These are phyloP conservation scores for Platalea minor DNA, from an alignment of 2,797 vertebrate species.

Conservation along the genomic window DNA sequence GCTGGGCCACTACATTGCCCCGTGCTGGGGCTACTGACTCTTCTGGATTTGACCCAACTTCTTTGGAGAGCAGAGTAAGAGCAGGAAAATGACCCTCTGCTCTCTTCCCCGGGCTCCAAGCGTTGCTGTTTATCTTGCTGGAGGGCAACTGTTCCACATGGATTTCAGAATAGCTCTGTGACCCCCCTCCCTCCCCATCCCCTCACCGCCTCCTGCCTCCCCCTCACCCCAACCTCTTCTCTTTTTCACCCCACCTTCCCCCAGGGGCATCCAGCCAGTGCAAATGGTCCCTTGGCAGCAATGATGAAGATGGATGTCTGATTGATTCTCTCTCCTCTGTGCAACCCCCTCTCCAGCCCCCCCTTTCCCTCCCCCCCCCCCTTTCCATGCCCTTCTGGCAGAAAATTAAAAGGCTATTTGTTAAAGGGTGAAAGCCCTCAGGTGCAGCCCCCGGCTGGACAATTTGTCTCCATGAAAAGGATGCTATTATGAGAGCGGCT, in stretches of 20 bases:
- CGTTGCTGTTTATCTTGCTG: background rate
- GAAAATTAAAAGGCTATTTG: slow-evolving; percentile 88
- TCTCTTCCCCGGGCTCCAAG: background rate
- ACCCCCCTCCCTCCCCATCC: background rate
- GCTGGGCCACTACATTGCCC: background rate
- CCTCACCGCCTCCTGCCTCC: background rate
- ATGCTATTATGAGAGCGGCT: slow-evolving; percentile 81
- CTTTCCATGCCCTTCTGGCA: slow-evolving; percentile 79
- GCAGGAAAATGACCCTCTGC: background rate
- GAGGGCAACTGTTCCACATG: background rate
- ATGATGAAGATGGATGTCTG: slow-evolving; percentile 85
- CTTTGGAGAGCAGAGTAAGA: background rate
- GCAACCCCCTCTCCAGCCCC: slow-evolving; percentile 36
- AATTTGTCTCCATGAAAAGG: slow-evolving; percentile 86
- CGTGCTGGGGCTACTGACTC: accelerated
- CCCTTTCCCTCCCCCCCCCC: background rate
- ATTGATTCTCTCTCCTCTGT: slow-evolving; percentile 80
- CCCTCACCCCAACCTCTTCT: slow-evolving; percentile 27
- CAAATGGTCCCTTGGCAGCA: slow-evolving; percentile 79
- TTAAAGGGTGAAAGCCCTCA: slow-evolving; percentile 85
- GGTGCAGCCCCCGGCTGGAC: slow-evolving; percentile 83
- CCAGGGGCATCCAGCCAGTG: slow-evolving; percentile 78
- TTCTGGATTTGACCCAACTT: background rate
- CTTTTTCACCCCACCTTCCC: slow-evolving; percentile 74
- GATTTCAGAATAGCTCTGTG: background rate